Evolutionary conservation across 2,797 vertebrate species (phyloP).

Genomic region (Oreortyx pictus): DNA sequence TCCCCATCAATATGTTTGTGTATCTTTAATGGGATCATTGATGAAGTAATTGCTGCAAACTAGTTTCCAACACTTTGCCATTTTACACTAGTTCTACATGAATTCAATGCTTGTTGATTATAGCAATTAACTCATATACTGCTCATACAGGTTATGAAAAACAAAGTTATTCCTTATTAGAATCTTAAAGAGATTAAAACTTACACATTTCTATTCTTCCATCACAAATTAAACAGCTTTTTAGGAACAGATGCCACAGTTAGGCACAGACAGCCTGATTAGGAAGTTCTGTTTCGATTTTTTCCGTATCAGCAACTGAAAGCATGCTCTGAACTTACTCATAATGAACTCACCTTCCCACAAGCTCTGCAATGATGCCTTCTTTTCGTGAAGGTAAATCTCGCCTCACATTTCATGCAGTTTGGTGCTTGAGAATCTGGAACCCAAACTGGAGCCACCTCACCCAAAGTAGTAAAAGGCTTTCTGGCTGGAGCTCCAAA

Average conservation of each 20-base stretch:
- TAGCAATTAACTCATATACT: neutral
- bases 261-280: neutral
- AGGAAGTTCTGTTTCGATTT: neutral
- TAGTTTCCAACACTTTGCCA: neutral
- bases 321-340: neutral
- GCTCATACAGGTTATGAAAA: neutral
- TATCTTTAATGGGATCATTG: neutral
- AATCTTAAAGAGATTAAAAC: neutral
- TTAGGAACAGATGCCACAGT: neutral
- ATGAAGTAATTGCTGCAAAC: conserved; percentile 32
- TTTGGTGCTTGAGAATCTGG: conserved; percentile 95
- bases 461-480: conserved; percentile 87
- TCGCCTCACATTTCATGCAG: conserved; percentile 97
- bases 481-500: conserved; percentile 86
- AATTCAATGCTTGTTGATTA: neutral
- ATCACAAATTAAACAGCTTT: neutral
- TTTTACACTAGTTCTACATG: neutral
- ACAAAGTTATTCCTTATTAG: neutral
- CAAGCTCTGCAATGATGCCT: conserved; percentile 98
- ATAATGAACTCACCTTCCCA: conserved; percentile 88
- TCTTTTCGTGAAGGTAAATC: conserved; percentile 98
- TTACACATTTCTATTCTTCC: neutral
- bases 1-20: neutral
- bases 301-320: neutral
- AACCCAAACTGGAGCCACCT: conserved; percentile 94